Conservation (phyloP, 1,140 invertebrate genomes). For the Melanaphis sacchari region DNA sequence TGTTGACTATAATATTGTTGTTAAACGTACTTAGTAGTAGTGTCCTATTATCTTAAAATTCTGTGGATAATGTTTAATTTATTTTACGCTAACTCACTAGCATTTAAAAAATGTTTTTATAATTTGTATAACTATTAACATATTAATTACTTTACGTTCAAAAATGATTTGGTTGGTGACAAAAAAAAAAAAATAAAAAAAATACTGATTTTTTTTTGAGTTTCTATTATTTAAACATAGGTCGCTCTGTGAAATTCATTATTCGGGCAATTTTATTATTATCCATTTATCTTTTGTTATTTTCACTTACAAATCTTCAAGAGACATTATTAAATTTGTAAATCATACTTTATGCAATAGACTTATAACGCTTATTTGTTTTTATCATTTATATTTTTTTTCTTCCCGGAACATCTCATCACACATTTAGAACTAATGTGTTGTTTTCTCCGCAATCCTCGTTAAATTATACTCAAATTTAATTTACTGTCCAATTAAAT, state of each 20-base stretch:
- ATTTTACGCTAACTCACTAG: neutral
- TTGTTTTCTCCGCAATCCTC: neutral
- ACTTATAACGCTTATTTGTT: neutral
- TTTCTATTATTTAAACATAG: neutral
- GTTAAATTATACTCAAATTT: neutral
- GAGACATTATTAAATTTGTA: neutral
- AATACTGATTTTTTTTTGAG: neutral
- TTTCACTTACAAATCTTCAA: neutral
- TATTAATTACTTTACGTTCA: neutral
- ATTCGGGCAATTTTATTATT: neutral
- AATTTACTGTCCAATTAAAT: slow-evolving; percentile 31
- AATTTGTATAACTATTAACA: neutral
- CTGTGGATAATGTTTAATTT: neutral
- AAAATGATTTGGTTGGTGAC: neutral
- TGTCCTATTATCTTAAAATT: neutral
- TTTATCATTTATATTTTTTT: neutral
- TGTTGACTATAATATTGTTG: neutral
- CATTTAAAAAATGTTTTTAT: neutral
- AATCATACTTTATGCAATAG: neutral
- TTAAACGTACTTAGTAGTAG: neutral
- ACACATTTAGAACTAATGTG: neutral
- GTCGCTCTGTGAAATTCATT: neutral
- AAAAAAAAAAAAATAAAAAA: neutral
- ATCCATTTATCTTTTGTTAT: neutral
- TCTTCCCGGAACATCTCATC: neutral